Base-by-base conservation (phyloP, 1,140 invertebrate species). In the Bradysia coprophila region DNA sequence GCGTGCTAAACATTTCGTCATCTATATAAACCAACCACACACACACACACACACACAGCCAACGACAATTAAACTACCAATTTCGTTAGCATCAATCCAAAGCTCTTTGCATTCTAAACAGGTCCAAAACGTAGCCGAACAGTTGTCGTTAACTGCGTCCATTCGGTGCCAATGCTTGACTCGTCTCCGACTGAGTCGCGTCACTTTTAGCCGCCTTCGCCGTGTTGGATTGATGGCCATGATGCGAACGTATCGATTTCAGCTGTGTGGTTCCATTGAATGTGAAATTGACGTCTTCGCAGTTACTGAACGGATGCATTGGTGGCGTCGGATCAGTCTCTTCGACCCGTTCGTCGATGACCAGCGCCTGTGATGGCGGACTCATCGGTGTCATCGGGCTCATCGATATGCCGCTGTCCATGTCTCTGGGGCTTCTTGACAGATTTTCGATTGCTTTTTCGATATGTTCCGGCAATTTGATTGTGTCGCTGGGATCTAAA, bases 181-280 rank as follows among this genome's bases (percentile, higher is more conserved):
- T n/a, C n/a, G n/a, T n/a, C n/a, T n/a, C n/a, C n/a, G n/a, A n/a
- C n/a, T n/a, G n/a, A n/a, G n/a, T n/a, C n/a, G n/a, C n/a, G n/a
- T n/a, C n/a, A n/a, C n/a, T n/a, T n/a, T n/a, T n/a, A n/a, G n/a
- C n/a, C n/a, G n/a, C n/a, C n/a, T n/a, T n/a, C n/a, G n/a, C n/a
- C n/a, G n/a, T n/a, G n/a, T n/a, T n/a, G n/a, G n/a, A n/a, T n/a
- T n/a, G n/a, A n/a, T 18, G 9, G 9, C 11, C 10, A 38, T 38
- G 36, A 4, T 20, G 3, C 16, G 36, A 20, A 20, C 36, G 5
- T 18, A 39, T 13, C 21, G 57, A 49, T 52, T 75, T 76, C 32
- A 78, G 51, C 55, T 78, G 73, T 3, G 73, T 75, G 2, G 73
- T 77, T 23, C 74, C 75, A 41, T 72, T 73, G 46, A 67, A 78